These are phyloP conservation scores for Pogoniulus pusillus DNA, from an alignment of 2,797 vertebrate genomes.

Conservation along the genomic window DNA sequence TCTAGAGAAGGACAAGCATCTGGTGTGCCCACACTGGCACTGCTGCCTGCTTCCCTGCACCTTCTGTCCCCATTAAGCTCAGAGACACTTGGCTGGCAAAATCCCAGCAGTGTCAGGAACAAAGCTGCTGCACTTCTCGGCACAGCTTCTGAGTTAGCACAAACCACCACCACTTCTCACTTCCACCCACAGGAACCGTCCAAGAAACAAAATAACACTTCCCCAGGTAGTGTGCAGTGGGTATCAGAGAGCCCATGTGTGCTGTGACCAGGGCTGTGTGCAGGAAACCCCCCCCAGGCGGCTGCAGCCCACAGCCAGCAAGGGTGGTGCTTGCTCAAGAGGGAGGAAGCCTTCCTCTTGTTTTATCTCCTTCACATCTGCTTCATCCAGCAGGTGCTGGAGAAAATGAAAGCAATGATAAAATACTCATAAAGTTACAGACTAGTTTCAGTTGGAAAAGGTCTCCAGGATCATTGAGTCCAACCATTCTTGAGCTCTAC, in stretches of 20 bases:
- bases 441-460: no score
- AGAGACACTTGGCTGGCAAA: neutral
- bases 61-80: rapidly evolving
- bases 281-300: neutral
- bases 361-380: neutral
- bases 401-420: neutral
- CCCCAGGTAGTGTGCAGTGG: neutral
- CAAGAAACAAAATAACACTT: neutral
- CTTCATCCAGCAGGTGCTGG: neutral
- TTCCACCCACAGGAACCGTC: neutral
- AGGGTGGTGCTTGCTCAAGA: rapidly evolving
- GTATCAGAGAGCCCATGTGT: rapidly evolving
- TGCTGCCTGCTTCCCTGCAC: rapidly evolving
- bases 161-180: neutral
- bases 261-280: neutral
- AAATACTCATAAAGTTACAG: neutral
- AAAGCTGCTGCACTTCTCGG: neutral
- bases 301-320: rapidly evolving
- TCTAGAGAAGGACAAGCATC: neutral
- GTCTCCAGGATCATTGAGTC: no score
- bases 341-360: neutral
- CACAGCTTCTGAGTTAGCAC: neutral
- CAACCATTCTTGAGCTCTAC: no score
- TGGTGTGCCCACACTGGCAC: rapidly evolving
- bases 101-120: neutral